These are phyloP conservation scores for Tamandua tetradactyla DNA, from an alignment of 2,797 vertebrate species.

Conservation along the genomic window DNA sequence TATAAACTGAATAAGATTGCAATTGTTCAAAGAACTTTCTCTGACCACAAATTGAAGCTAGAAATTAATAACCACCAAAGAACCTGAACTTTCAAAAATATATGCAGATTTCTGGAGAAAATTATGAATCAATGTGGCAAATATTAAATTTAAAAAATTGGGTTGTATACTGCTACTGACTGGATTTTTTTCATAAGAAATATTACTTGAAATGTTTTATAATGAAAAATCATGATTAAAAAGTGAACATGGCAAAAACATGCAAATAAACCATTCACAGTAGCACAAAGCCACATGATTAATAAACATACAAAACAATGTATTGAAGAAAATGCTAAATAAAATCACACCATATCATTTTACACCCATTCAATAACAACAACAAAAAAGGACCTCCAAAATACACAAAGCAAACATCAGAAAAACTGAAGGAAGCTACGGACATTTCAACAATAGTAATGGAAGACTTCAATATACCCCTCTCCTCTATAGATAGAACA, in stretches of 20 bases:
- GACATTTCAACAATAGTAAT: too few relatives aligned
- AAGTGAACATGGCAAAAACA: background rate
- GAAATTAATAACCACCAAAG: too few relatives aligned
- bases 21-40: too few relatives aligned
- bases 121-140: background rate
- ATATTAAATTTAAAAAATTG: background rate
- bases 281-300: background rate
- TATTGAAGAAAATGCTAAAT: background rate
- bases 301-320: slow-evolving; percentile 24
- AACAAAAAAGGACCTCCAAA: too few relatives aligned
- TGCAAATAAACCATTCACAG: background rate
- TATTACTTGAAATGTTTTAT: slow-evolving; percentile 34
- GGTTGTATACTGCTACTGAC: background rate
- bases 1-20: too few relatives aligned
- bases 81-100: too few relatives aligned
- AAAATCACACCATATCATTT: background rate
- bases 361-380: background rate
- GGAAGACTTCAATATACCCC: too few relatives aligned
- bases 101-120: too few relatives aligned
- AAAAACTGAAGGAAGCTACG: too few relatives aligned
- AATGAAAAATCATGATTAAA: slow-evolving; percentile 30
- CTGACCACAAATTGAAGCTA: too few relatives aligned
- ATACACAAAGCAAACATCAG: too few relatives aligned
- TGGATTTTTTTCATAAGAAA: background rate
- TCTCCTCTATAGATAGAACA: too few relatives aligned